These are phyloP conservation scores for Sicus ferrugineus DNA, from an alignment of 2,888 invertebrate genomes.

Conservation along the genomic window DNA sequence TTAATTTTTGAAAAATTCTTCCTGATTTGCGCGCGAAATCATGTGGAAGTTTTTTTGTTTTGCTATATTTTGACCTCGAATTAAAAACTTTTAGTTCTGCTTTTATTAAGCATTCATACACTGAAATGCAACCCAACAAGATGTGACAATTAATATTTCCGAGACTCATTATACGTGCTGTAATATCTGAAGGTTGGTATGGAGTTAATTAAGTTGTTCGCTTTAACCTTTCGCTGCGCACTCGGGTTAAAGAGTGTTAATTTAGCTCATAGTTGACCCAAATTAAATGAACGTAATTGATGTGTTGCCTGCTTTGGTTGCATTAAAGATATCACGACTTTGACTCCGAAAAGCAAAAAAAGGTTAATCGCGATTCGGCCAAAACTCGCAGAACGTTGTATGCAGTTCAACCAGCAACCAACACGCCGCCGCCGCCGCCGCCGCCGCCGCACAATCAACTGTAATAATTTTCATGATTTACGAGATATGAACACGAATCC, in stretches of 20 bases:
- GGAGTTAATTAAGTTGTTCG: too few species aligned
- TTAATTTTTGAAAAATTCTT: background rate
- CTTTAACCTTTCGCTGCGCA: too few species aligned
- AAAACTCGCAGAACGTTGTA: background rate
- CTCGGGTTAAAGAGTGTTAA: too few species aligned
- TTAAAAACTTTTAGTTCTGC: too few species aligned
- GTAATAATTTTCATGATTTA: slow-evolving; percentile 32
- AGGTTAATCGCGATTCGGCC: background rate
- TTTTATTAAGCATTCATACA: too few species aligned
- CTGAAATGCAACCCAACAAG: too few species aligned
- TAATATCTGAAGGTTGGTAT: too few species aligned
- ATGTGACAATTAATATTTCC: too few species aligned
- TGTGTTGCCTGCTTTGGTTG: background rate
- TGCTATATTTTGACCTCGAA: too few species aligned
- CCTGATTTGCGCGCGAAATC: background rate
- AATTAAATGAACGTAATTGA: slow-evolving; percentile 2
- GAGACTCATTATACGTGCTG: too few species aligned
- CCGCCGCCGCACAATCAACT: background rate
- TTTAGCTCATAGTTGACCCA: slow-evolving; percentile 6
- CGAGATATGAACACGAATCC: slow-evolving; percentile 29
- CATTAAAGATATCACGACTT: background rate
- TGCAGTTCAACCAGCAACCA: background rate
- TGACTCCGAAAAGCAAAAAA: background rate
- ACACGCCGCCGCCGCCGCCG: background rate
- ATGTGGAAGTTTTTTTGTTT: too few species aligned